Evolutionary conservation across 1,140 invertebrate species (phyloP), one percentile per base, ranked within the genome.

Genomic region (Sarcophaga bullata): DNA sequence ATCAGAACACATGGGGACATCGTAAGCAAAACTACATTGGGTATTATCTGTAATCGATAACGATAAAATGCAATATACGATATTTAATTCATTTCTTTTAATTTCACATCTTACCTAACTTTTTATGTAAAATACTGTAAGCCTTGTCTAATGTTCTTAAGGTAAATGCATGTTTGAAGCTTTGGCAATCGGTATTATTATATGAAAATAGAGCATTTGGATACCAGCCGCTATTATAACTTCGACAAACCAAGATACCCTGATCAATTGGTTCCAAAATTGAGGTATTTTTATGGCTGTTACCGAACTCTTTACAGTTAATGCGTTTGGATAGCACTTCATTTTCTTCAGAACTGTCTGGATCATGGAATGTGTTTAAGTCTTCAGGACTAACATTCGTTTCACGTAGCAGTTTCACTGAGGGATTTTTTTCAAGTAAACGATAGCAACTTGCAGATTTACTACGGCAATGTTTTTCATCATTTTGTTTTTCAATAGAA

Each of bases 1-100:
- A 5, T 85, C 86, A 6, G 90, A 73, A 84, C 95, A 95, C 8
- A 83, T 6, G 4, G 91, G 86, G 6, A n/a, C 68, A 48, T 4
- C 85, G 4, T n/a, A 78, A 78, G 17, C 80, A 73, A 48, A 81
- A 25, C 17, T 83, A 72, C 87, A 89, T 9, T 82, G 84, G 6
- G 86, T 80, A 52, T 86, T 84, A 80, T 89, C 87, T 89, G 25
- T 37, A 8, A 37, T 15, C 5, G 19, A 68, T 8, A 37, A 17
- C 58, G 17, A 17, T 17, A 19, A 15, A 11, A 62, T 62, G 58
- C 17, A 58, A 68, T 50, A 49, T n/a, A 46, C 17, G 25, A 9
- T n/a, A 49, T 1, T 47, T 8, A 19, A 47, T 25, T 68, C 8
- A 0, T 58, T 37, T 37, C 25, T 47, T 15, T 52, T 11, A 15